Conservation (phyloP, 1,140 invertebrate genomes). For the Camponotus floridanus region DNA sequence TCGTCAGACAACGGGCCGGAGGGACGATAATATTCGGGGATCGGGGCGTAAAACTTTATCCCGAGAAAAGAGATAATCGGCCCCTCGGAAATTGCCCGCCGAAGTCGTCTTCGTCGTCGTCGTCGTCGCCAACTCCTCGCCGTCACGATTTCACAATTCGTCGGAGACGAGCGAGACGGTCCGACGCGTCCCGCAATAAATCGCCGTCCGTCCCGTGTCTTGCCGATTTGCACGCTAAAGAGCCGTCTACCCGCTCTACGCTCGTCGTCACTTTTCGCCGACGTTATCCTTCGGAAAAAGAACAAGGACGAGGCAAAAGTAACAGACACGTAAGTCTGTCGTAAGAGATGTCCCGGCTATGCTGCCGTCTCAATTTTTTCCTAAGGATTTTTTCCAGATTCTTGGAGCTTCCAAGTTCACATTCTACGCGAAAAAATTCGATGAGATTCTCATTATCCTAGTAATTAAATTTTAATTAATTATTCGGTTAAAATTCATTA, state of each 20-base stretch:
- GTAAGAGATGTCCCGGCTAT: background rate
- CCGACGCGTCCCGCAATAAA: conserved; percentile 17
- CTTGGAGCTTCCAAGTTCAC: background rate
- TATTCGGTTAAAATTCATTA: background rate
- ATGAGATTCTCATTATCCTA: conserved; percentile 8
- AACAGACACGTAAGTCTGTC: background rate
- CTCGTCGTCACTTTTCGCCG: conserved; percentile 31
- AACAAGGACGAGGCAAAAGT: background rate
- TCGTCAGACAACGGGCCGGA: conserved; percentile 69
- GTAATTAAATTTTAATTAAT: conserved; percentile 31
- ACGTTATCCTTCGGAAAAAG: conserved; percentile 10
- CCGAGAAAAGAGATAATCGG: conserved; percentile 74
- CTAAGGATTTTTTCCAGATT: background rate
- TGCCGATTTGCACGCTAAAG: conserved; percentile 52
- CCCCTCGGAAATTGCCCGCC: conserved; percentile 67
- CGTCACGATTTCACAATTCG: conserved; percentile 42
- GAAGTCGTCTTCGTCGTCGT: conserved; percentile 27
- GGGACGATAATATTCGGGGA: conserved; percentile 76
- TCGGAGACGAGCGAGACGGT: conserved; percentile 6
- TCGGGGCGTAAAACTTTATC: conserved; percentile 75
- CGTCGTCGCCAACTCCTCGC: conserved; percentile 53
- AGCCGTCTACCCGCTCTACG: background rate
- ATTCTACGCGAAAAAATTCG: background rate
- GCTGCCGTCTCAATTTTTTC: background rate
- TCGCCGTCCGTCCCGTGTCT: conserved; percentile 55